These are phyloP conservation scores for Carassius gibelio DNA, from an alignment of 2,113 vertebrate genomes.

Conservation along the genomic window DNA sequence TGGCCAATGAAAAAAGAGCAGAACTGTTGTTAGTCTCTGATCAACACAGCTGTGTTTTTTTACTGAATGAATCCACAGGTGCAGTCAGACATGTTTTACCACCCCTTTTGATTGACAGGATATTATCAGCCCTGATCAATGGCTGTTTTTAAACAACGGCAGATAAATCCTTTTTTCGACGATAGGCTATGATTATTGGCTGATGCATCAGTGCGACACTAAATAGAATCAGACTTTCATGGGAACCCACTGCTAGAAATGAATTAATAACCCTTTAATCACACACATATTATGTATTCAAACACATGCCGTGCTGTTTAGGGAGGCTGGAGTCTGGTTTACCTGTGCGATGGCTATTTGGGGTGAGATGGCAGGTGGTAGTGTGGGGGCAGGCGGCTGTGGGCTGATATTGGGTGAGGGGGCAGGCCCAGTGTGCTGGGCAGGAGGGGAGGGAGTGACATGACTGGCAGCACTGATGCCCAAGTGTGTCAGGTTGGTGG, in stretches of 20 bases:
- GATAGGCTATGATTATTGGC: too few species aligned
- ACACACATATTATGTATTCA: not conserved
- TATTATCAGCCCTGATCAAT: too few species aligned
- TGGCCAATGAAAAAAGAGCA: too few species aligned
- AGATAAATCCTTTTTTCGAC: too few species aligned
- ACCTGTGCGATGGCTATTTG: slow-evolving; percentile 85
- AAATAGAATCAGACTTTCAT: not conserved
- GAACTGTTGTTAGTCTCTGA: too few species aligned
- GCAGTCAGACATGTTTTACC: too few species aligned
- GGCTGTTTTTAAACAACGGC: too few species aligned
- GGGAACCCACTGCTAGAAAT: not conserved
- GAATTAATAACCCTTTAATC: not conserved
- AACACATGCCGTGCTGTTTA: not conserved
- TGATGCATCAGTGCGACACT: too few species aligned
- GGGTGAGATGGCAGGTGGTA: slow-evolving; percentile 74
- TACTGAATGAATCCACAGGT: too few species aligned
- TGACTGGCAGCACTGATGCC: slow-evolving; percentile 85
- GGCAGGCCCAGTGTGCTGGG: slow-evolving; percentile 72
- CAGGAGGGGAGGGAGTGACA: slow-evolving; percentile 78
- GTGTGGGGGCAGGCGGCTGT: slow-evolving; percentile 88
- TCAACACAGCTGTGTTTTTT: too few species aligned
- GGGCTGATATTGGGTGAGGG: slow-evolving; percentile 84
- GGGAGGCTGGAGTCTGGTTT: slow-evolving; percentile 8
- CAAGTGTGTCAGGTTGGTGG: slow-evolving; percentile 91
- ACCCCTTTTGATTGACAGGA: too few species aligned